Base-by-base conservation (phyloP, 2,888 invertebrate genomes). In the Chrysotoxum bicinctum region DNA sequence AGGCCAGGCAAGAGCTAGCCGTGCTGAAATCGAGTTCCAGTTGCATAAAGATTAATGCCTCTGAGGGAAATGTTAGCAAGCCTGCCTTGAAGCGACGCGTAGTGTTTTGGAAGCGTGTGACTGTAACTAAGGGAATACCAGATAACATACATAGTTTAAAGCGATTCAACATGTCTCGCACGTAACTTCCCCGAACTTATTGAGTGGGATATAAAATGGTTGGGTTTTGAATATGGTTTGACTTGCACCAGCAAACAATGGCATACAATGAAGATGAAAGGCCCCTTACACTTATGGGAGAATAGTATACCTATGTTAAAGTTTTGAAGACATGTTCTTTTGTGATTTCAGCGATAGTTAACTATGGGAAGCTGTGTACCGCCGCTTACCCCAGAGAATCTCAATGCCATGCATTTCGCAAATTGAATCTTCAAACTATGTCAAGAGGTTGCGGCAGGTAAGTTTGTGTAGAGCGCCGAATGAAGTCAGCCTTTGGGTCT, bases 131-230 rank as follows among this genome's bases (percentile, higher is more conserved):
- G 60, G 37, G 72, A 60, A 77, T 82, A 66, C 21, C 21, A 50
- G 5, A 72, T 35, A 70, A 58, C 45, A 58, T 37, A 16, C 40
- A 64, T 35, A 21, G 21, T 48, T 54, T 23, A 3, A 32, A 21
- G 60, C 23, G 6, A 26, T 50, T 58, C 12, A 30, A 19, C 32
- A 54, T 73, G 54, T 45, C 60, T 54, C 54, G 9, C 82, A 81
- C 70, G 66, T 66, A 66, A 48, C 58, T 45, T 32, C 37, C 21
- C 32, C 26, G 37, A 40, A 66, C 40, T 73, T 79, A 72, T 72
- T 72, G 72, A 72, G 62, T 62, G 64, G 64, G 21, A 21, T 54
- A 54, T 54, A 52, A 45, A 60, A 5, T 9, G 45, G 54, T 30
- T 70, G 30, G 50, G 9, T 9, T 19, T 37, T 16, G 32, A 10